These are phyloP conservation scores for Endomychus coccineus DNA, from an alignment of 2,888 invertebrate species.

Conservation along the genomic window DNA sequence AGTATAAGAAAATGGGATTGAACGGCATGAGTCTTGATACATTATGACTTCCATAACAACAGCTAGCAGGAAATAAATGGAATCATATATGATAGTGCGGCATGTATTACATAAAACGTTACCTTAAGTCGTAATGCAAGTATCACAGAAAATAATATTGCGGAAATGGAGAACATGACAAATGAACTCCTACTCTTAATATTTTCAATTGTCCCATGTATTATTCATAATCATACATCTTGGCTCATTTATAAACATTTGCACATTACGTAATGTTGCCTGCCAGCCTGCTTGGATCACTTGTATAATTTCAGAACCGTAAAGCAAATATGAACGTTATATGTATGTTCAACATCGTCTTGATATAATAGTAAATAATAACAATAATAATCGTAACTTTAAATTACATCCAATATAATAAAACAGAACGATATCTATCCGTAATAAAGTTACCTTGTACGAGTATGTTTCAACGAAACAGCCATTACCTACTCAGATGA, in stretches of 20 bases:
- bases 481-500: too few species aligned
- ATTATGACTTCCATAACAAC: too few species aligned
- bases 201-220: constrained; percentile 21
- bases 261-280: constrained; percentile 23
- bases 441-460: constrained; percentile 35
- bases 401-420: constrained; percentile 43
- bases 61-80: too few species aligned
- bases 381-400: constrained; percentile 38
- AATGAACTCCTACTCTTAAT: constrained; percentile 21
- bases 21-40: too few species aligned
- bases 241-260: constrained; percentile 20
- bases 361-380: constrained; percentile 17
- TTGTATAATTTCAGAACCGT: constrained; percentile 13
- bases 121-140: too few species aligned
- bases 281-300: constrained; percentile 15
- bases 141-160: constrained; percentile 11
- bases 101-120: too few species aligned
- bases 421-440: constrained; percentile 42
- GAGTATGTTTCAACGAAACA: constrained; percentile 17
- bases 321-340: too few species aligned
- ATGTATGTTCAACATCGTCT: too few species aligned
- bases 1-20: too few species aligned
- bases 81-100: too few species aligned
- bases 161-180: constrained; percentile 16
- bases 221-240: constrained; percentile 19